Evolutionary conservation across 2,113 vertebrate species (phyloP), one percentile per base, ranked within the genome.

Genomic region (Notechis scutatus): DNA sequence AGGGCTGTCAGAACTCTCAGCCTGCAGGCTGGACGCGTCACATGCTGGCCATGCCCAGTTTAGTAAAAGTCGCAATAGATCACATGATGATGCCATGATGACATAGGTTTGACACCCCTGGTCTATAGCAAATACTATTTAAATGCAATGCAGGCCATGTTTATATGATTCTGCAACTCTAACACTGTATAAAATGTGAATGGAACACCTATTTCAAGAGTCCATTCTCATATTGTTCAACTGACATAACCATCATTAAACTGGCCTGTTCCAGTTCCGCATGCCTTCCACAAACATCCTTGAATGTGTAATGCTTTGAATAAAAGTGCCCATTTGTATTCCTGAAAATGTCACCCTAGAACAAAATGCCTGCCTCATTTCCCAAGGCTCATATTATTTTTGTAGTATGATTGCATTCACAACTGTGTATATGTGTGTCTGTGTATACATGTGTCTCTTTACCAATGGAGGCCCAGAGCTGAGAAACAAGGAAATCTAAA

Each of bases 401-500:
- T 39, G 8, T 52, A 54, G 74, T 88, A 50, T 85, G 24, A 88
- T 55, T 92, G 59, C 11, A 61, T n/a, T 93, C 74, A 61, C 29
- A 29, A 74, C 3, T 88, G 90, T 94, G 93, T 85, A 64, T 92
- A 12, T 14, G 69, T 64, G 3, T 74, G 20, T 54, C 50, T 81
- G 20, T 57, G 11, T 42, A 42, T 89, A 57, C n/a, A 56, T 57
- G 20, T 81, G 34, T 42, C 15, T 6, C n/a, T 95, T 95, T 85
- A 54, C 18, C 57, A 52, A 86, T 74, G 87, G 42, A 94, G 47
- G 47, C 89, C 34, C 69, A 0, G 90, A 91, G 92, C 92, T 94
- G 90, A 93, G 50, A 50, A 89, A 93, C 94, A 95, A 97, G 96
- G 96, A 95, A 94, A 93, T 1, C 91, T 86, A 81, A 94, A 94